Base-by-base conservation (phyloP, 2,113 vertebrate genomes). In the Orthonyx spaldingii region DNA sequence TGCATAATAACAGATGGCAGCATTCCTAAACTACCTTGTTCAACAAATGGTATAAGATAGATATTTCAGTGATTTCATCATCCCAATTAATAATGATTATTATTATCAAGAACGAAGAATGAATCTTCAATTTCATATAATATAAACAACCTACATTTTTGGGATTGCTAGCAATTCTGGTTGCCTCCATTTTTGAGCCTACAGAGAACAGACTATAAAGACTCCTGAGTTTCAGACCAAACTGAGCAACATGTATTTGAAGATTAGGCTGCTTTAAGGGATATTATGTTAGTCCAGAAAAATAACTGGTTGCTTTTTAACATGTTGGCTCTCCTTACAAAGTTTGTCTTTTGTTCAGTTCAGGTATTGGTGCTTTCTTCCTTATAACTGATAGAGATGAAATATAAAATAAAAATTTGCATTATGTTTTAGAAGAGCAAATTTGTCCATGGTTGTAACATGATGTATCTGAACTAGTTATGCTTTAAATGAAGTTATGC, bases 1-100 rank as follows among this genome's bases (percentile, higher is more conserved):
- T 89, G 64, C 39, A 84, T 90, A 94, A 91, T 53, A 95, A 78
- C 74, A 91, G 81, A 94, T 85, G 81, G 49, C n/a, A 81, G 46
- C 82, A 89, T 71, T 96, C 63, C 70, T 85, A 68, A 93, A 93
- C 46, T 69, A 26, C 21, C 42, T 87, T 87, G 55, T 76, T 85
- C 75, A 95, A 78, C 69, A 89, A 96, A 91, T 69, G 28, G 26
- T 53, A 89, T 79, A 50, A 91, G 53, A 87, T 33, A 86, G 27
- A 52, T 33, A 72, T 64, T 60, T 92, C 47, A 93, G 52, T 50
- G 17, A 84, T 75, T 95, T 69, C n/a, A 82, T 84, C 64, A 71
- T 84, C 37, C 11, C 0, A 0, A 90, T 76, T 92, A 93, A 71
- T 88, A 76, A 70, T 64, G 6, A 77, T 84, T 4, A 90, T 87